phyloP scores from a whole-genome alignment of 2,797 vertebrate genomes.

The Xenopus petersii region DNA sequence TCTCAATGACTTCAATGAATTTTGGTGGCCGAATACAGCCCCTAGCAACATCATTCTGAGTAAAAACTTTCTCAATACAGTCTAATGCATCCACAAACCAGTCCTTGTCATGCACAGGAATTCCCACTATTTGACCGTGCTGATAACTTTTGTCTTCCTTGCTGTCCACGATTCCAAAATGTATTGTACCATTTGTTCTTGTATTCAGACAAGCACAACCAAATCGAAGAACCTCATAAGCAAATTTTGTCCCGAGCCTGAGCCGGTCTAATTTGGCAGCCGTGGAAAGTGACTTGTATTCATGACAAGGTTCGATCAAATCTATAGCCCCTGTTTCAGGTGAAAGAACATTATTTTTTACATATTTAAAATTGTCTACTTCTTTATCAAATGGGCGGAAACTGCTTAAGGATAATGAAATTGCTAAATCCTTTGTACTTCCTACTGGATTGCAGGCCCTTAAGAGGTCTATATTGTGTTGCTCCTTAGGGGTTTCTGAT shows the following conservation, averaged over 20 bases:
- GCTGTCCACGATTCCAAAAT: constrained; percentile 80
- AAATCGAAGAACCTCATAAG: constrained; percentile 75
- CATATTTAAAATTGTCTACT: constrained; percentile 65
- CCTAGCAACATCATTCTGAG: constrained; percentile 52
- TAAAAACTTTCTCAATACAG: constrained; percentile 70
- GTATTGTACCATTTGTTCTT: constrained; percentile 80
- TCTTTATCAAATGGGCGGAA: constrained; percentile 68
- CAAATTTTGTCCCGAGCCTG: constrained; percentile 74
- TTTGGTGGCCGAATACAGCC: constrained; percentile 73
- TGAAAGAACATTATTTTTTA: constrained; percentile 67
- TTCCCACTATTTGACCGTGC: constrained; percentile 74
- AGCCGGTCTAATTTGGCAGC: constrained; percentile 64
- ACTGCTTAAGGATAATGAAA: constrained; percentile 52
- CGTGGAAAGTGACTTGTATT: constrained; percentile 72
- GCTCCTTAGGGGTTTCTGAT: not conserved
- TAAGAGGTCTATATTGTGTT: not conserved
- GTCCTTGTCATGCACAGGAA: constrained; percentile 65
- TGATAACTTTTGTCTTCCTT: constrained; percentile 56
- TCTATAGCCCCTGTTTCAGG: constrained; percentile 74
- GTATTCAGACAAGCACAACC: constrained; percentile 78
- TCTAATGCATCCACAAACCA: constrained; percentile 72
- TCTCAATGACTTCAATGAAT: constrained; percentile 73
- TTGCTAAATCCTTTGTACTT: not conserved
- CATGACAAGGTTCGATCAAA: constrained; percentile 74
- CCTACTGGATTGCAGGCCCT: not conserved